Evolutionary conservation across 2,113 vertebrate genomes (phyloP), one percentile per base, ranked within the genome.

Genomic region (Gopherus evgoodei): DNA sequence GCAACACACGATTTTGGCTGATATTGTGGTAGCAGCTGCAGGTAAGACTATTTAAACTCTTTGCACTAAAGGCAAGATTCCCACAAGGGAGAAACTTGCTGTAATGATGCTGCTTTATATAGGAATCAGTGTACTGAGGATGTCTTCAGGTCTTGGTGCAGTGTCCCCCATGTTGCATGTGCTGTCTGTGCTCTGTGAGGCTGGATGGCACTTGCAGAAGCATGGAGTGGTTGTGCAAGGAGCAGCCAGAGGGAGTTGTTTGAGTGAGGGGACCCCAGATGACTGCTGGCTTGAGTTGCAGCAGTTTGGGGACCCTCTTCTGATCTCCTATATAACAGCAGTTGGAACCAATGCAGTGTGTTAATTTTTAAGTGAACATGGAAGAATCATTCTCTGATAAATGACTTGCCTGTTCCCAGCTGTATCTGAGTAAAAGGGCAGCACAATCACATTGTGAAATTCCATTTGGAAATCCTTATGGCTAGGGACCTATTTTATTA

Each of bases 1-100:
- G 88, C 99, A 99, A 29, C 99, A 99, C 97, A 99, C 99, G 0
- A 95, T 98, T 95, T 99, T 99, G 0, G 99, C 99, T 0, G 99
- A 99, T 83, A 99, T 99, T 13, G 97, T 99, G 49, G 98, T 99
- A 13, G 99, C 99, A 0, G 99, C 99, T n/a, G 99, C 99, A 97
- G 99, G 99, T 99, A 78, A 80, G 98, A 50, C 44, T 38, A 0
- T 6, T 6, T 82, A 5, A n/a, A n/a, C 35, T 38, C n/a, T 38
- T 16, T 72, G n/a, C 35, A 21, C n/a, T 72, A 72, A 38, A 72
- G 65, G 65, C 17, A 72, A 72, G 35, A 21, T 10, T 38, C 16
- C 65, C 65, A 38, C 35, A 21, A 72, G 65, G 17, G n/a, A n/a
- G 75, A 47, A 29, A 47, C 22, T 47, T 47, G 25, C 11, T 78